Evolutionary conservation across 2,888 invertebrate genomes (phyloP).

Genomic region (Aspidiotus rigidus): DNA sequence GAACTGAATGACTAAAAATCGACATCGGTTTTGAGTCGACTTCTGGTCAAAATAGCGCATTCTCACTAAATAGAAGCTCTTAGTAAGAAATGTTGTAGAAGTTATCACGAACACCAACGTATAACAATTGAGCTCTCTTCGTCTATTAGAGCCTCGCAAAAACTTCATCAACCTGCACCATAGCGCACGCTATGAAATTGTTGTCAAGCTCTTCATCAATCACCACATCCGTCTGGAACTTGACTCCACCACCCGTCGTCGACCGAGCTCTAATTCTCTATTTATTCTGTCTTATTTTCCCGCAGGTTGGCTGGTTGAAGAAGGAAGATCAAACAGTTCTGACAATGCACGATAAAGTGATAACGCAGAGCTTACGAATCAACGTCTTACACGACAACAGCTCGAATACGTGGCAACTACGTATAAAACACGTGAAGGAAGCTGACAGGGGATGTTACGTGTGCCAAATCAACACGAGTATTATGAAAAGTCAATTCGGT

Average conservation of each 20-base stretch:
- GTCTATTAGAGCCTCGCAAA: no score
- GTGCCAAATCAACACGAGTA: conserved; percentile 83
- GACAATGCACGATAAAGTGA: conserved; percentile 72
- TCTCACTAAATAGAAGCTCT: no score
- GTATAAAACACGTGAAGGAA: conserved; percentile 70
- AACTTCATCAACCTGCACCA: no score
- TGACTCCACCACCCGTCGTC: neutral
- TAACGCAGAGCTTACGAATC: conserved; percentile 73
- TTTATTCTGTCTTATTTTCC: conserved; percentile 3
- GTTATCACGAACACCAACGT: no score
- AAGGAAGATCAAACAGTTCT: conserved; percentile 83
- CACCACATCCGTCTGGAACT: no score
- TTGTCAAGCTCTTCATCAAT: no score
- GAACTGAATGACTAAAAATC: no score
- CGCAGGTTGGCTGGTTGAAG: conserved; percentile 78
- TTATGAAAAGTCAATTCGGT: conserved; percentile 78
- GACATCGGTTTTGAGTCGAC: no score
- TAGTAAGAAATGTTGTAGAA: no score
- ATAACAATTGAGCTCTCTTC: no score
- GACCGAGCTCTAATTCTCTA: neutral
- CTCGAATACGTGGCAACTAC: conserved; percentile 73
- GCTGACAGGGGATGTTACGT: conserved; percentile 80
- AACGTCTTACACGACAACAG: conserved; percentile 68
- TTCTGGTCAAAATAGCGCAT: no score
- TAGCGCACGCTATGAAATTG: no score